Evolutionary conservation across 1,140 invertebrate species (phyloP), one percentile per base, ranked within the genome.

Genomic region (Frieseomelitta varia): DNA sequence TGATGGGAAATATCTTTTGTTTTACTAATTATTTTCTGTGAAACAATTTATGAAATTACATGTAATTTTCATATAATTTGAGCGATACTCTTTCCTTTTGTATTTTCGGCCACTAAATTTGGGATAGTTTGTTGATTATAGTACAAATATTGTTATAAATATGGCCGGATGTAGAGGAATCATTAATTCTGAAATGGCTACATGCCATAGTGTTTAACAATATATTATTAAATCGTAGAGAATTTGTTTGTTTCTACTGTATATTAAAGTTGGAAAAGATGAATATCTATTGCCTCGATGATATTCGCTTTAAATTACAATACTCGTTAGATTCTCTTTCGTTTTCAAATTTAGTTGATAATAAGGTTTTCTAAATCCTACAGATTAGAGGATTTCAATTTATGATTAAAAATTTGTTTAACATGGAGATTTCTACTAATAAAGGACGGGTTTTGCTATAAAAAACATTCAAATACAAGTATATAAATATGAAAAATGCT

Each of bases 401-500:
- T 90, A 84, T 78, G 73, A 88, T 77, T 84, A 90, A 81, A 83
- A 84, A 83, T 88, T 65, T 73, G 30, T 51, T 79, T 47, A 85
- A 87, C 63, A 85, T 61, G 69, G 58, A 86, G 61, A 78, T 85
- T 47, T 77, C 78, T 89, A 90, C 34, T 71, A 85, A 80, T 87
- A 91, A 87, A 92, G 92, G 93, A 94, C 92, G 93, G 92, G 92
- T 90, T 91, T 85, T 89, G 65, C 92, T 92, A 93, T 92, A 89
- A 82, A 90, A 90, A 92, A 90, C 68, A 86, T 89, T 93, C 86
- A 84, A 90, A 91, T 91, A 85, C 88, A 91, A 81, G 80, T 94
- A 94, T 76, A 94, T 77, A 94, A 94, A 94, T 91, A 93, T 94
- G 88, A 93, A 93, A 94, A 93, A 91, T 79, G 85, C 87, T 84